Percentiles rank a stretch among this genome's conserved stretches.
Evolutionary conservation across 1,140 invertebrate species (phyloP).

Genomic region (Meloidogyne hapla): DNA sequence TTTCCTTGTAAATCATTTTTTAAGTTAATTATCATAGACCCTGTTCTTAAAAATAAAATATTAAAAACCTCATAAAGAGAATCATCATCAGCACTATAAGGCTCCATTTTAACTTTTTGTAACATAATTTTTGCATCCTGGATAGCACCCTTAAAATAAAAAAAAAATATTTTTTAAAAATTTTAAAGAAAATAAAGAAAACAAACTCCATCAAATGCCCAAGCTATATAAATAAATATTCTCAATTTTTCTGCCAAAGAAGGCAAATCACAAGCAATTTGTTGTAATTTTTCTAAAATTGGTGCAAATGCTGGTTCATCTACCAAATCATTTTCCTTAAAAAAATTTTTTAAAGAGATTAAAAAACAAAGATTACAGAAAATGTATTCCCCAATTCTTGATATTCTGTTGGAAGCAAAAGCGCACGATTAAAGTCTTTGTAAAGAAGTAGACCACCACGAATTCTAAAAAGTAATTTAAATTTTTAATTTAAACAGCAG

Average conservation of each 20-base stretch:
- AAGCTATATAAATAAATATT: constrained; percentile 18
- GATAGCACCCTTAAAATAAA: constrained; percentile 18
- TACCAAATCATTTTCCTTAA: constrained; percentile 19
- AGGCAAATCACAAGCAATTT: background rate
- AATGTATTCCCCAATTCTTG: constrained; percentile 23
- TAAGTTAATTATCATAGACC: background rate
- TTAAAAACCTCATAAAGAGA: constrained; percentile 14
- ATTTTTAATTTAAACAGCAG: no score
- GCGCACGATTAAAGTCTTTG: constrained; percentile 31
- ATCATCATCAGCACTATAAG: constrained; percentile 12
- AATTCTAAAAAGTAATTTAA: constrained; percentile 14
- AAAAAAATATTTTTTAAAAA: background rate
- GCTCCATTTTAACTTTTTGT: constrained; percentile 11
- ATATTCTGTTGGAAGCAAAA: constrained; percentile 15
- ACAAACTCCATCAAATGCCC: constrained; percentile 26
- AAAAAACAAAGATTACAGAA: background rate
- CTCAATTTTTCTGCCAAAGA: constrained; percentile 22
- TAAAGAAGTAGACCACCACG: constrained; percentile 32
- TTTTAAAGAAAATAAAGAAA: background rate
- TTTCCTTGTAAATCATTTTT: no score
- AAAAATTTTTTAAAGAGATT: background rate
- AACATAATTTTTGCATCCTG: constrained; percentile 25
- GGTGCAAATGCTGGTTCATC: constrained; percentile 19
- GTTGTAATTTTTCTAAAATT: constrained; percentile 15
- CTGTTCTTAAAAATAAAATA: background rate